These are phyloP conservation scores for Parus major DNA, from an alignment of 2,113 vertebrate genomes.

Conservation along the genomic window DNA sequence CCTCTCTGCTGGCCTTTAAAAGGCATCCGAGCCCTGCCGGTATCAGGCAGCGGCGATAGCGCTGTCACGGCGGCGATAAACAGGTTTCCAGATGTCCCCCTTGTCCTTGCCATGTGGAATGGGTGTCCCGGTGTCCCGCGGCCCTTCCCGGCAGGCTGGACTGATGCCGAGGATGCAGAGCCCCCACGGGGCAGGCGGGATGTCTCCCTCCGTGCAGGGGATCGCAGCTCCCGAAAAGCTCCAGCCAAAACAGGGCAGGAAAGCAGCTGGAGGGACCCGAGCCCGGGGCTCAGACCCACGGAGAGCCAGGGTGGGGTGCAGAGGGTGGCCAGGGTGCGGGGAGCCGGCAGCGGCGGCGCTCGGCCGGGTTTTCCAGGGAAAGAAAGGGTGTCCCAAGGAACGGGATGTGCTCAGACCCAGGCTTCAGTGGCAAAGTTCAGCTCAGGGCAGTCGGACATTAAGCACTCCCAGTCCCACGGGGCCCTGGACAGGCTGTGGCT, in stretches of 20 bases:
- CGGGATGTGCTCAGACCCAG: rapidly evolving
- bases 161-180: rapidly evolving
- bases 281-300: rapidly evolving
- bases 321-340: rapidly evolving
- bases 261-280: rapidly evolving
- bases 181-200: rapidly evolving
- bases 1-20: slow-evolving; percentile 21
- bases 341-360: rapidly evolving
- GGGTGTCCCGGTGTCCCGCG: neutral
- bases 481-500: rapidly evolving
- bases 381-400: neutral
- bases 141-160: neutral
- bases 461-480: rapidly evolving
- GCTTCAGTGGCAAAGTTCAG: neutral
- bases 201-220: rapidly evolving
- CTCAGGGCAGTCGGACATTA: neutral
- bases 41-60: slow-evolving; percentile 8
- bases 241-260: neutral
- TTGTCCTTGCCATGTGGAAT: slow-evolving; percentile 13
- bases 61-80: neutral
- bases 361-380: neutral
- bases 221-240: neutral
- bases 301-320: rapidly evolving
- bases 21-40: neutral
- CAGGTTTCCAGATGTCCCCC: neutral